Evolutionary conservation across 2,797 vertebrate species (phyloP), one percentile per base, ranked within the genome.

Genomic region (Trachops cirrhosus): DNA sequence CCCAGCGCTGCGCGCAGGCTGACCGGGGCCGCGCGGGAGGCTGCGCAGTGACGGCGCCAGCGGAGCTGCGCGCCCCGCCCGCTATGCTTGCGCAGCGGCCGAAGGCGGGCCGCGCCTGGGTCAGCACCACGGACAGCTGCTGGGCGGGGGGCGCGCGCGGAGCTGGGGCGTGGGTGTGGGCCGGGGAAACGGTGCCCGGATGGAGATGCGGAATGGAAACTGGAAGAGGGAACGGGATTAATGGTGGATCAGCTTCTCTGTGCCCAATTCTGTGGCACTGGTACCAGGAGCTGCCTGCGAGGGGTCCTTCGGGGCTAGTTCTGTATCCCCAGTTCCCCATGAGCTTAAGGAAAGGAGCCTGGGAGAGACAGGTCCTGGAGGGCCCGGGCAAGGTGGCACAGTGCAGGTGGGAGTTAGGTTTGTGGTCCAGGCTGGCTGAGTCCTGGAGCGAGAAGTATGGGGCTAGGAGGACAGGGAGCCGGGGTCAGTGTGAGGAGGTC

Each of bases 71-170:
- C 0, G 95, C 92, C 50, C 85, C 92, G 24, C 95, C 93, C 91
- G 75, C 46, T 95, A 97, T 95, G 97, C 96, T 93, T 96, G 98
- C 98, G 98, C 98, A 92, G 5, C 75, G 91, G 82, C 94, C 57
- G 29, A 77, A 70, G 24, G n/a, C 57, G 57, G 87, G 84, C 88
- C 12, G 67, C 54, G 34, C 0, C 79, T 57, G 77, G 77, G 77
- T 91, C 97, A 98, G 97, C 78, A 98, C 96, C 94, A 2, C 37
- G 96, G 95, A 96, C 97, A 97, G 95, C 91, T 68, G 68, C 75
- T 0, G 48, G 5, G 34, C 26, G 59, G 59, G 24, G 59, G 12
- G 32, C 14, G 62, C 54, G 22, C 59, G 29, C 11, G 15, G 62
- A 14, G 11, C 16, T 32, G 7, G 6, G 3, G 52, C 18, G 52